Conservation (phyloP, 2,113 vertebrate species). For the Paracanthobrama guichenoti region DNA sequence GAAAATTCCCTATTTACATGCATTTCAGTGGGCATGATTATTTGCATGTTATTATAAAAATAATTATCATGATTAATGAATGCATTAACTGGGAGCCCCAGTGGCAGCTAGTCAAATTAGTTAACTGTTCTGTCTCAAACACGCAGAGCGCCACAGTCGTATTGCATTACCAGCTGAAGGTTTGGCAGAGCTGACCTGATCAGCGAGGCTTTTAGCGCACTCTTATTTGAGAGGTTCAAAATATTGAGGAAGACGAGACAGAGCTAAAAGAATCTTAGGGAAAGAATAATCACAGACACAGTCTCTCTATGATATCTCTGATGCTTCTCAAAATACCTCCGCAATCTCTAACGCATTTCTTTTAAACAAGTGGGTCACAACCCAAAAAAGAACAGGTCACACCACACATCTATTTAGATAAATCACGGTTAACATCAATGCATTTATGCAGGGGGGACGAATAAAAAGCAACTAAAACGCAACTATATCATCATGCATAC, state of each 20-base stretch:
- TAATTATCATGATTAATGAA: not conserved
- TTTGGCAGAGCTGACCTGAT: conserved; percentile 38
- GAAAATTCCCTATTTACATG: not conserved
- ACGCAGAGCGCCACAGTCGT: not conserved
- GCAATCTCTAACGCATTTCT: not conserved
- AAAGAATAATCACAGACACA: not conserved
- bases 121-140: not conserved
- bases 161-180: conserved; percentile 22
- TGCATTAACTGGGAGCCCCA: not conserved
- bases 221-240: conserved; percentile 8
- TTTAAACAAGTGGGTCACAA: not conserved
- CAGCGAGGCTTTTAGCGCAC: not conserved
- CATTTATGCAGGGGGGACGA: not conserved
- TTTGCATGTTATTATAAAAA: not conserved
- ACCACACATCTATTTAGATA: not conserved
- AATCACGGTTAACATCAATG: not conserved
- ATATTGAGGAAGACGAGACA: not conserved
- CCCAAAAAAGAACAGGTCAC: not conserved
- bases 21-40: not conserved
- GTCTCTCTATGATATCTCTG: not conserved
- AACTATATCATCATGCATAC: too few species aligned
- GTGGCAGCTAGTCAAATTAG: not conserved
- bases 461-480: not conserved
- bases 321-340: not conserved
- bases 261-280: not conserved